Conservation (phyloP, 2,113 vertebrate genomes). For the Platysternon megacephalum region DNA sequence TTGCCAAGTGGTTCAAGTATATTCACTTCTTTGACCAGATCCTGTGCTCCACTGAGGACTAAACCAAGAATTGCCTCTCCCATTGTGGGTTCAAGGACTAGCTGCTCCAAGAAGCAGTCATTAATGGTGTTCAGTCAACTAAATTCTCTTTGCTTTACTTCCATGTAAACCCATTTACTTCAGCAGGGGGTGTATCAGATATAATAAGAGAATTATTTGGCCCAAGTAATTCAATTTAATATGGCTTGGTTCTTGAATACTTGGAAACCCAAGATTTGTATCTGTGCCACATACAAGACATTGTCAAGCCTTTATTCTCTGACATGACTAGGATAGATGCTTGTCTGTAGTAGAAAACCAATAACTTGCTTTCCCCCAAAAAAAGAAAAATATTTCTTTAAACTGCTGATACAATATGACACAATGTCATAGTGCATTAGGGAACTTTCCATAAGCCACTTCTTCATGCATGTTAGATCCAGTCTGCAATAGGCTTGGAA, state of each 20-base stretch:
- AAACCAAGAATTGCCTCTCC: neutral
- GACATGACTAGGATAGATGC: constrained; percentile 5
- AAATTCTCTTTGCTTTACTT: neutral
- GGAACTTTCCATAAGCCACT: neutral
- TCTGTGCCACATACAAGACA: neutral
- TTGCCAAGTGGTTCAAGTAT: neutral
- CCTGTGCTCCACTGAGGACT: neutral
- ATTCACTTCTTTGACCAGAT: neutral
- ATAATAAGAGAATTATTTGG: neutral
- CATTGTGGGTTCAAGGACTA: neutral
- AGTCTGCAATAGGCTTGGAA: neutral
- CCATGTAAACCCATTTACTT: fast-evolving
- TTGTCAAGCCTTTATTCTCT: neutral
- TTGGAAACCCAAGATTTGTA: neutral
- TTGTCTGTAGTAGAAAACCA: neutral
- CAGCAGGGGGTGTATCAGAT: neutral
- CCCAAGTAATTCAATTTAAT: neutral
- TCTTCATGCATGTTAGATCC: neutral
- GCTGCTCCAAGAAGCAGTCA: neutral
- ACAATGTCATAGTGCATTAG: constrained; percentile 55
- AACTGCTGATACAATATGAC: constrained; percentile 43
- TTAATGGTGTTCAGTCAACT: neutral
- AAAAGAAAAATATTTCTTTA: neutral
- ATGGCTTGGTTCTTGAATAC: neutral
- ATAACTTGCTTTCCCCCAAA: neutral